Base-by-base conservation (phyloP, 2,797 vertebrate species). In the Carapus acus region DNA sequence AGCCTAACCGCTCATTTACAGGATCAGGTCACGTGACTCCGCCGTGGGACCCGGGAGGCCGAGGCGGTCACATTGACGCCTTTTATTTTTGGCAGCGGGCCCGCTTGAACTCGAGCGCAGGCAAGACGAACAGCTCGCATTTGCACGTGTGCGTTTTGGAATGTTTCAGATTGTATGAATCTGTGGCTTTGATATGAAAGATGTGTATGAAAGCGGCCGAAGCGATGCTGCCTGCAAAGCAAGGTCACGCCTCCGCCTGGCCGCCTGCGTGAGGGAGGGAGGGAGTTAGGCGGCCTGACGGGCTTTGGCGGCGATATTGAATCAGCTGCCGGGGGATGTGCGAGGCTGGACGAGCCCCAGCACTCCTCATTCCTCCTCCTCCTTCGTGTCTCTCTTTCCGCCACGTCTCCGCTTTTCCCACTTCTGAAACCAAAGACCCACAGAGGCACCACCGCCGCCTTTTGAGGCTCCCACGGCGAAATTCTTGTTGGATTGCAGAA, bases 401-500 rank as follows among this genome's bases (percentile, higher is more conserved):
- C n/a, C n/a, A n/a, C n/a, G n/a, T n/a, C n/a, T n/a, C 15, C n/a
- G 33, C 11, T 66, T 76, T 9, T 4, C 60, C 49, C 44, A 19
- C 60, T 40, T 16, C 1, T 43, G 62, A 58, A 56, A 71, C n/a
- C 64, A 71, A 65, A 78, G 55, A 14, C 58, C 44, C 49, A 27
- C 21, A 27, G 59, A 65, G 69, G 65, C 67, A 56, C 61, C 58
- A 50, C 39, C 24, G 24, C 5, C 39, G 49, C 44, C 23, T 73
- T 67, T 68, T 57, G n/a, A n/a, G 58, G 38, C 62, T 65, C 58
- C 49, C 34, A 23, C 38, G 47, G 49, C 61, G 55, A 41, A 64
- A 80, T 73, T 70, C 50, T 38, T 7, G 52, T 5, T 49, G 54
- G 55, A 66, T 43, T 71, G 65, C 62, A 80, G n/a, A n/a, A n/a